Conservation (phyloP, 2,888 invertebrate genomes). For the Mesorhabditis spiculigera region DNA sequence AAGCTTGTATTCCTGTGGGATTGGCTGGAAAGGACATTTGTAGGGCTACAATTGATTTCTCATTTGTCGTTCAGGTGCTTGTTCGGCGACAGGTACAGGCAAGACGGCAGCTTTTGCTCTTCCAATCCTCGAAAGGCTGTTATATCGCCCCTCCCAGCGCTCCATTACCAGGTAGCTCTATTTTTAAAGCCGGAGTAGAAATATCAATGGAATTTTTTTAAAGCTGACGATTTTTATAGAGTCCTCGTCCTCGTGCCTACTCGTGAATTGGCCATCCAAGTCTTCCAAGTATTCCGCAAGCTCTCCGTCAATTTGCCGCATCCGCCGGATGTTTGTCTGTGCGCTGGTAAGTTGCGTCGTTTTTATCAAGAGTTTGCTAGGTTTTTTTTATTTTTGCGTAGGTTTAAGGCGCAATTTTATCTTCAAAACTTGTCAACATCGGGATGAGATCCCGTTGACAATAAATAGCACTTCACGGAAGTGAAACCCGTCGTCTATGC, state of each 20-base stretch:
- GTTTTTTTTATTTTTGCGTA: background rate
- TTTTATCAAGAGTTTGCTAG: background rate
- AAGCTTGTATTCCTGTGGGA: conserved; percentile 88
- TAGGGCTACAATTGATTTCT: background rate
- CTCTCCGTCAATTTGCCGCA: conserved; percentile 78
- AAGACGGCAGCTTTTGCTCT: conserved; percentile 99
- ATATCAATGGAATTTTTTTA: background rate
- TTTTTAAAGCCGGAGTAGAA: background rate
- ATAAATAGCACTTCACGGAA: too few species aligned
- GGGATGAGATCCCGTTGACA: background rate
- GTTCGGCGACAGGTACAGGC: conserved; percentile 89
- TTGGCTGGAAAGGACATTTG: conserved; percentile 71
- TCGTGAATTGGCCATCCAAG: conserved; percentile 93
- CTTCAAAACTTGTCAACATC: background rate
- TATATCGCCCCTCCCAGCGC: conserved; percentile 76
- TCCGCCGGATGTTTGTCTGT: conserved; percentile 57
- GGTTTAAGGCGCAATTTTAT: background rate
- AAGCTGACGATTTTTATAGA: conserved; percentile 64
- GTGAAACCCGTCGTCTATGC: background rate
- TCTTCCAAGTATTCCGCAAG: conserved; percentile 87
- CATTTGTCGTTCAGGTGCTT: conserved; percentile 70
- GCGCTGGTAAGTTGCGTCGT: conserved; percentile 43
- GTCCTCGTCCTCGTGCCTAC: conserved; percentile 94
- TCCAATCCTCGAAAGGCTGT: conserved; percentile 85
- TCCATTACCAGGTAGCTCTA: background rate